A percentile compares a stretch with the other conserved stretches of the same genome.
Evolutionary conservation across 2,888 invertebrate genomes (phyloP).

Genomic region (Sinelater perroti): DNA sequence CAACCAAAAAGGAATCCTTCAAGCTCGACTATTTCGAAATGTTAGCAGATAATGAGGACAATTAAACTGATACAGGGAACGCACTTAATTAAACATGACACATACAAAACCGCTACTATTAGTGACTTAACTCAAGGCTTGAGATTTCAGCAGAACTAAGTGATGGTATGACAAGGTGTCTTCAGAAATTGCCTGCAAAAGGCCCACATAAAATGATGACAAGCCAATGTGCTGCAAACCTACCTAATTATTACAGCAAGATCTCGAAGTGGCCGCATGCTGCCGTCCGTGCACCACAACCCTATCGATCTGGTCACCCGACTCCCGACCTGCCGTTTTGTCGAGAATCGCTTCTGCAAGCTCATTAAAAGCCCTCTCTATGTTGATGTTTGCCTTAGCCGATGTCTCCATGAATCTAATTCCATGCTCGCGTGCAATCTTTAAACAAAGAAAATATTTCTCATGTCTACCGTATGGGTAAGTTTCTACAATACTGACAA

Average conservation of each 20-base stretch:
- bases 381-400: constrained; percentile 96
- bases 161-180: constrained; percentile 6
- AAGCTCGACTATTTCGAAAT: too few relatives aligned
- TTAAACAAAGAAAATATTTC: constrained; percentile 34
- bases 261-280: constrained; percentile 69
- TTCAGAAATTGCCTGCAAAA: constrained; percentile 20
- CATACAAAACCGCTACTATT: constrained; percentile 10
- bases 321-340: constrained; percentile 85
- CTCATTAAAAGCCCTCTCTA: constrained; percentile 94
- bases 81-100: constrained; percentile 7
- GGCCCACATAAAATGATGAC: not conserved
- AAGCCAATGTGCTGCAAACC: too few relatives aligned
- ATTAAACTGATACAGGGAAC: too few relatives aligned
- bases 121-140: constrained; percentile 19
- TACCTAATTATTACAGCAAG: constrained; percentile 62
- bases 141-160: constrained; percentile 18
- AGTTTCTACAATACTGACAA: too few relatives aligned
- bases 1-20: too few relatives aligned
- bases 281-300: constrained; percentile 79
- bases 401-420: constrained; percentile 98
- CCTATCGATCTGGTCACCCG: constrained; percentile 76
- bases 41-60: not conserved
- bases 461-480: too few relatives aligned
- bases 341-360: constrained; percentile 94
- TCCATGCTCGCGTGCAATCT: constrained; percentile 95